Base-by-base conservation (phyloP, 1,140 invertebrate genomes). In the Drosophila tsacasi region DNA sequence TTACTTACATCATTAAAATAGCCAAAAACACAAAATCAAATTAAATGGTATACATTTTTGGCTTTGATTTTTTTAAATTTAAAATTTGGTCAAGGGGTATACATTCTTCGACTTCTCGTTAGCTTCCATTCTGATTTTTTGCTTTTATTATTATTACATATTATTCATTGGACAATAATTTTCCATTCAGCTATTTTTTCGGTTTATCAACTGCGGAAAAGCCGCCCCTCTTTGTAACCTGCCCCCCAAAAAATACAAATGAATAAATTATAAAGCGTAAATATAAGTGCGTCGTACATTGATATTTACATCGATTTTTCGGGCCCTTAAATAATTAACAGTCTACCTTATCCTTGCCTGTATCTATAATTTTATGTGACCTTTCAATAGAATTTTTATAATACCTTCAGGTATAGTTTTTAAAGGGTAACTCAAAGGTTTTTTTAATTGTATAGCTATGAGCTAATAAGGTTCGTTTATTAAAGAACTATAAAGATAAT, bases 181-280 rank as follows among this genome's bases (percentile, higher is more conserved):
- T 73, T 30, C 32, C 39, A 27, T 8, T 2, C 49, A 52, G n/a
- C 47, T 66, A n/a, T 44, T 27, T 10, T 21, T 39, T 57, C 9
- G 35, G 15, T n/a, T 57, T 25, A 57, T 57, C 54, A 57, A 57
- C 54, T 39, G 35, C 54, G 47, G 23, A 15, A 66, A 52, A 52
- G 25, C 15, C 6, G 23, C 49, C 17, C 46, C 39, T 57, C 52
- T 49, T 21, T 17, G 10, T 39, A 40, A 21, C 19, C 12, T 19
- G 19, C 55, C 37, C 27, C 17, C 30, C 55, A 68, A 52, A 49
- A 49, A 19, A n/a, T 23, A 7, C 25, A n/a, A 2, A 5, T 39
- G 49, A 54, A 69, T 72, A 69, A 72, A 69, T 58, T 49, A 69
- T 72, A 25, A 39, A 47, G 50, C 37, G 21, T 72, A 39, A n/a